phyloP scores from a whole-genome alignment of 2,113 vertebrate species.

The Paratilapia polleni region DNA sequence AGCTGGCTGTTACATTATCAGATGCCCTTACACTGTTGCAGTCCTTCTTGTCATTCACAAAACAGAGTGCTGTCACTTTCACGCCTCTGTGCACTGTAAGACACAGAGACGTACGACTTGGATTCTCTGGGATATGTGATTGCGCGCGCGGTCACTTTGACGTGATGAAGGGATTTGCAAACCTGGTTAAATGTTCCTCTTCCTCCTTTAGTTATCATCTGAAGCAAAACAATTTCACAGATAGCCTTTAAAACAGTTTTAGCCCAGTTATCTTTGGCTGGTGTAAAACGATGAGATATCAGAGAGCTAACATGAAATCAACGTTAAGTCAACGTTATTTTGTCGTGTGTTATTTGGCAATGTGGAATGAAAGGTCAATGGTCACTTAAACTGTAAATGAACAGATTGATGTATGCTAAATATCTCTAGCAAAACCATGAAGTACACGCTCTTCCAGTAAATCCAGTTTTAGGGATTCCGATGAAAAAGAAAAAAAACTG shows the following conservation, averaged over 20 bases:
- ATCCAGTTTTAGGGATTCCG: not conserved
- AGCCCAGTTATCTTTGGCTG: not conserved
- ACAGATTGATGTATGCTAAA: not conserved
- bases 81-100: fast-evolving
- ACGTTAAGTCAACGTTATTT: too few relatives aligned
- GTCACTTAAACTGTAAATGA: not conserved
- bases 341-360: not conserved
- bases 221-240: not conserved
- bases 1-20: not conserved
- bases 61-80: not conserved
- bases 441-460: not conserved
- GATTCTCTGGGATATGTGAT: not conserved
- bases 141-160: not conserved
- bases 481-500: not conserved
- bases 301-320: not conserved
- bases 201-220: not conserved
- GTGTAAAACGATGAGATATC: not conserved
- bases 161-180: not conserved
- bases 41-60: not conserved
- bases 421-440: not conserved
- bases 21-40: not conserved
- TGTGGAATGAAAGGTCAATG: not conserved
- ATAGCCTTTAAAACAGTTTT: not conserved
- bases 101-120: not conserved
- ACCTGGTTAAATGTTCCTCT: not conserved